Evolutionary conservation across 2,888 invertebrate genomes (phyloP).

Genomic region (Ceramica pisi): DNA sequence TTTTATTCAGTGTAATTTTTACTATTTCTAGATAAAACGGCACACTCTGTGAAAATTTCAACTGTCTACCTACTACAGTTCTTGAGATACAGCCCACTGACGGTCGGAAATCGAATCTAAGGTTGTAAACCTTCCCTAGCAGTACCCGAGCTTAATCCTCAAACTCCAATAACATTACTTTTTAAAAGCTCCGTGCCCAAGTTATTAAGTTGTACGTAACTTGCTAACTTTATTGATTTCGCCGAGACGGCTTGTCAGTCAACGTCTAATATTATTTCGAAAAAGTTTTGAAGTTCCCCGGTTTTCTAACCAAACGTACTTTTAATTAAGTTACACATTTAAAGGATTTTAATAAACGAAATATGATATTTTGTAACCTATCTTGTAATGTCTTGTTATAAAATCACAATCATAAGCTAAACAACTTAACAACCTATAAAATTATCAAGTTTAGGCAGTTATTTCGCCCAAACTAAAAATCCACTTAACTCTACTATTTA

Average conservation of each 20-base stretch:
- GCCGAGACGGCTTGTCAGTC: conserved; percentile 37
- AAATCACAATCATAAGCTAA: neutral
- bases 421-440: neutral
- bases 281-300: conserved; percentile 16
- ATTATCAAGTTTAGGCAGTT: too few relatives aligned
- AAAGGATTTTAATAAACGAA: conserved; percentile 10
- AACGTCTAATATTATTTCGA: conserved; percentile 18
- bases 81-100: too few relatives aligned
- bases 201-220: conserved; percentile 22
- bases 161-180: conserved; percentile 17
- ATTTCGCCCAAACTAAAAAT: neutral
- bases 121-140: too few relatives aligned
- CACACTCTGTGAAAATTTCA: too few relatives aligned
- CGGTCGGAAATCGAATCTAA: too few relatives aligned
- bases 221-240: conserved; percentile 39
- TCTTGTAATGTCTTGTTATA: neutral
- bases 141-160: neutral
- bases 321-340: conserved; percentile 4
- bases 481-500: neutral
- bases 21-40: too few relatives aligned
- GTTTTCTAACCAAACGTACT: conserved; percentile 19
- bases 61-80: too few relatives aligned
- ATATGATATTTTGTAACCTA: neutral
- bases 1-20: too few relatives aligned
- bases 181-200: conserved; percentile 19